These are phyloP conservation scores for Branchellion lobata DNA, from an alignment of 2,888 invertebrate genomes.

Conservation along the genomic window DNA sequence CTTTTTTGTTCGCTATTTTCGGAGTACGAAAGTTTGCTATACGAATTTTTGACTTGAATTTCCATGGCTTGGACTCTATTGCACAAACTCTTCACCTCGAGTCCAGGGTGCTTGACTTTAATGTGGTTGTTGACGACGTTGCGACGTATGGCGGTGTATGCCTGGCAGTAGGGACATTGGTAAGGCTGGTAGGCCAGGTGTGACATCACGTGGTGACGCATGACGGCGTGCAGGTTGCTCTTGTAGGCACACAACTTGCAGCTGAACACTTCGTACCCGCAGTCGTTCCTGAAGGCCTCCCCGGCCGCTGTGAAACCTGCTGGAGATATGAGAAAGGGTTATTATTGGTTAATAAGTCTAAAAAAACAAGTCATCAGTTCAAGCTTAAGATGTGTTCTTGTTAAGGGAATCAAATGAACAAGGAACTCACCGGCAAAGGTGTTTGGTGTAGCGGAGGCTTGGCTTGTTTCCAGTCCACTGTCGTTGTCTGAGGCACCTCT, in stretches of 20 bases:
- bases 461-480: background rate
- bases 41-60: constrained; percentile 40
- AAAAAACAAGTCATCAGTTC: background rate
- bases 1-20: constrained; percentile 24
- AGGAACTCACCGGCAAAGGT: too few species aligned
- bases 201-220: constrained; percentile 50
- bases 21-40: constrained; percentile 20
- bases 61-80: constrained; percentile 44
- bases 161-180: constrained; percentile 46
- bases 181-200: constrained; percentile 49
- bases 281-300: background rate
- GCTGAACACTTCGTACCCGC: constrained; percentile 35
- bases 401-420: background rate
- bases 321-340: background rate
- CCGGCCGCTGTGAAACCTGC: background rate
- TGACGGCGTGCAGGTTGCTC: constrained; percentile 41
- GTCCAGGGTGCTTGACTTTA: constrained; percentile 42
- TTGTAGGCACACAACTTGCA: constrained; percentile 46
- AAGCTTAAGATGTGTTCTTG: background rate
- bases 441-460: too few species aligned
- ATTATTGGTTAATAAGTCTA: background rate
- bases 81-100: constrained; percentile 31
- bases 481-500: background rate
- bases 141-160: constrained; percentile 39
- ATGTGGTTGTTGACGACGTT: constrained; percentile 48